A percentile compares a stretch with the other conserved stretches of the same genome.
phyloP scores from a whole-genome alignment of 2,113 vertebrate species.

The Jacana jacana region DNA sequence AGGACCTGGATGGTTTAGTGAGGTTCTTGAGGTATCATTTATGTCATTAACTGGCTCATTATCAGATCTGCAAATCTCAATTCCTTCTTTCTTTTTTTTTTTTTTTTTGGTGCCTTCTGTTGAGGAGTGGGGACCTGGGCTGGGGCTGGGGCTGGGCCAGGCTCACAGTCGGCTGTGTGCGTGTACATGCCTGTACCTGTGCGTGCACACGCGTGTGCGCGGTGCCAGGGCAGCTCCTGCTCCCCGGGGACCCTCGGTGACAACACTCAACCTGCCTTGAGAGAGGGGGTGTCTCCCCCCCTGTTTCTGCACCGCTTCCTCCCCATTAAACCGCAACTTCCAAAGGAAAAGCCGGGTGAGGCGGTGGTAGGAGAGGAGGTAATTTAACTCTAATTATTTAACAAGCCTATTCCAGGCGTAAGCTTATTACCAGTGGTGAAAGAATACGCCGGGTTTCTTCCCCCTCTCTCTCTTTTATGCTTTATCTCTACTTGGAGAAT shows the following conservation, averaged over 20 bases:
- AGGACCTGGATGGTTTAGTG: constrained; percentile 96
- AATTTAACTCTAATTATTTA: constrained; percentile 76
- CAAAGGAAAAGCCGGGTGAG: constrained; percentile 15
- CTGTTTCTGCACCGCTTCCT: constrained; percentile 22
- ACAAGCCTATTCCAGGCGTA: constrained; percentile 52
- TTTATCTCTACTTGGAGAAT: constrained; percentile 69
- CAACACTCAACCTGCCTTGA: not conserved
- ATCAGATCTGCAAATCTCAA: constrained; percentile 91
- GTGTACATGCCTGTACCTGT: not conserved
- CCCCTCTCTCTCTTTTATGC: constrained; percentile 25
- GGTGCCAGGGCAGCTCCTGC: not conserved
- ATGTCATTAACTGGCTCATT: constrained; percentile 99
- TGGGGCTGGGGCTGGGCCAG: constrained; percentile 8
- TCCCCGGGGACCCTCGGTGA: not conserved
- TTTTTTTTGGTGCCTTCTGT: constrained; percentile 65
- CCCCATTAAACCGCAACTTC: constrained; percentile 20
- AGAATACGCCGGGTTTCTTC: not conserved
- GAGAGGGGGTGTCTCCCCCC: not conserved
- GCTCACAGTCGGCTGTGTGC: too few species aligned
- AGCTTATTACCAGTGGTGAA: constrained; percentile 51
- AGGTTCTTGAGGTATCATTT: constrained; percentile 98
- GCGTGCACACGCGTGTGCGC: accelerated
- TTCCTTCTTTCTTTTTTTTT: constrained; percentile 70
- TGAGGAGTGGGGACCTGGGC: constrained; percentile 39
- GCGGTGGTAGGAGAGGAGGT: constrained; percentile 25